phyloP scores from a whole-genome alignment of 2,888 invertebrate genomes.

The Labia minor region DNA sequence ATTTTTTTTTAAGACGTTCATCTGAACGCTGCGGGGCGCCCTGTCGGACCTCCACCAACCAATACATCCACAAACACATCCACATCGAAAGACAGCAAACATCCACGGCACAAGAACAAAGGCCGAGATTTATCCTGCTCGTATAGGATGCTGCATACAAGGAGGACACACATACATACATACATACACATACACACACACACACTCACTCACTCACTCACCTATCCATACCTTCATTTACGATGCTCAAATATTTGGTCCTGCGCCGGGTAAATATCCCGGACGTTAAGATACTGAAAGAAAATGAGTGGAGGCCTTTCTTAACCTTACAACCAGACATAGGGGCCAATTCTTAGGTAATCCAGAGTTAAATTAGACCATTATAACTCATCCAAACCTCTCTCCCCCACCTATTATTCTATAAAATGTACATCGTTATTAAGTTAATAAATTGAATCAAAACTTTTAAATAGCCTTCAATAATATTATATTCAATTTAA shows the following conservation, averaged over 20 bases:
- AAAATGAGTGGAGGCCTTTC: conserved; percentile 1
- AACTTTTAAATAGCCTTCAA: too few species aligned
- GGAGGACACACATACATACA: neutral
- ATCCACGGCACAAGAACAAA: conserved; percentile 13
- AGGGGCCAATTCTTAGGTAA: neutral
- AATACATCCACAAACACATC: neutral
- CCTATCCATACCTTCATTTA: neutral
- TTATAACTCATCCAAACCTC: too few species aligned
- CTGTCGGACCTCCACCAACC: neutral
- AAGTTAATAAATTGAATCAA: too few species aligned
- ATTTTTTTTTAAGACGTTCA: neutral
- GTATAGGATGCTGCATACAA: conserved; percentile 3
- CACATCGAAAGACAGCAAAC: neutral
- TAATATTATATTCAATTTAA: too few species aligned
- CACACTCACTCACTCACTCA: too few species aligned
- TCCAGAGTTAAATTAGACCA: neutral
- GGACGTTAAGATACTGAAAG: conserved; percentile 3
- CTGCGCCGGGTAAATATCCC: conserved; percentile 1
- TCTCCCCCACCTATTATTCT: too few species aligned
- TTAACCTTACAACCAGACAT: neutral
- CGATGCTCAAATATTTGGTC: conserved; percentile 4
- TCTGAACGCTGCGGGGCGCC: conserved; percentile 13
- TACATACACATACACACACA: neutral
- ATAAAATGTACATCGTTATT: too few species aligned
- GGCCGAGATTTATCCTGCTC: neutral